These are phyloP conservation scores for Scolopax mira DNA, from an alignment of 2,113 vertebrate species.

Conservation along the genomic window DNA sequence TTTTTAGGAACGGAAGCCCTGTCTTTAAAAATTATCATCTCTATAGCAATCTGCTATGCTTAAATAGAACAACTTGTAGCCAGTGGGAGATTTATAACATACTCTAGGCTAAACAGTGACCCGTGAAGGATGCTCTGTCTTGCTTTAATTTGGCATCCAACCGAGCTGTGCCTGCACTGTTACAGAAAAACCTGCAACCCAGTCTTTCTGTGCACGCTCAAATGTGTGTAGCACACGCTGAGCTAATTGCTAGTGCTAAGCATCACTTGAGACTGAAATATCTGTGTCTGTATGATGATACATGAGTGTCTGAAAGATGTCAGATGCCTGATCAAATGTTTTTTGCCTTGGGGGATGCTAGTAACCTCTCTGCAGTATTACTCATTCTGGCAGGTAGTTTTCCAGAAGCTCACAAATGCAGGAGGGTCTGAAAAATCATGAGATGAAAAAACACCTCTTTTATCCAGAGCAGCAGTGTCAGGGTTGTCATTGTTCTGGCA, in stretches of 20 bases:
- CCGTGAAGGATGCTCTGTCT: conserved; percentile 40
- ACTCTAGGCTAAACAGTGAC: conserved; percentile 57
- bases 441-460: neutral
- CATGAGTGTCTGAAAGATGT: conserved; percentile 1
- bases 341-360: neutral
- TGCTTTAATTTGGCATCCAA: conserved; percentile 49
- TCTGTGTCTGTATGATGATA: neutral
- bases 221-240: neutral
- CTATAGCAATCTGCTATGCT: conserved; percentile 45
- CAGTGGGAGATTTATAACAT: conserved; percentile 55
- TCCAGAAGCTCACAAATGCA: neutral
- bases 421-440: neutral
- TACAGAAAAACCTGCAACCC: neutral
- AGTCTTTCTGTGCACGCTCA: neutral
- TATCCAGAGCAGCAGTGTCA: neutral
- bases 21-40: conserved; percentile 50
- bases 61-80: conserved; percentile 51
- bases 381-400: conserved; percentile 19
- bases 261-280: conserved; percentile 10
- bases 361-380: neutral
- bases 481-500: neutral
- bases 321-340: conserved; percentile 16
- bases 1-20: conserved; percentile 14
- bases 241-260: conserved; percentile 1
- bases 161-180: conserved; percentile 1